These are phyloP conservation scores for Brachyptera risi DNA, from an alignment of 2,888 invertebrate genomes.

Conservation along the genomic window DNA sequence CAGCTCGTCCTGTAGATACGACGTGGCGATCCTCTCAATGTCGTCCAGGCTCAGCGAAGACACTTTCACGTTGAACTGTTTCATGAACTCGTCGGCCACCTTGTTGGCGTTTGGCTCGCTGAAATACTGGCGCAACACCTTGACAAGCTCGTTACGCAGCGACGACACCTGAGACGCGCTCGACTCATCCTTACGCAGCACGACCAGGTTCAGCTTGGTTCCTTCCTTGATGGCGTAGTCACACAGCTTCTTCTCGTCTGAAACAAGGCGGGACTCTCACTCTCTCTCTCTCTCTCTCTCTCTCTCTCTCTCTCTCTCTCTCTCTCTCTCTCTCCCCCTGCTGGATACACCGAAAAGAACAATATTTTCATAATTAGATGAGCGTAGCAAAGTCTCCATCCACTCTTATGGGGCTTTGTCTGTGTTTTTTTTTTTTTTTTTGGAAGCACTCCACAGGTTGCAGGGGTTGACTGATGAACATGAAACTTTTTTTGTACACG, in stretches of 20 bases:
- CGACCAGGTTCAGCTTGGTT: neutral
- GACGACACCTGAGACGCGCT: neutral
- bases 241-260: constrained; percentile 5
- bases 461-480: too few relatives aligned
- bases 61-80: constrained; percentile 24
- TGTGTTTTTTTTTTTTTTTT: too few relatives aligned
- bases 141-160: neutral
- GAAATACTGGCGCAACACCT: constrained; percentile 24
- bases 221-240: constrained; percentile 4
- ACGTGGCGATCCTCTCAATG: constrained; percentile 28
- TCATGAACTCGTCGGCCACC: constrained; percentile 29
- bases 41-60: constrained; percentile 28
- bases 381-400: too few relatives aligned
- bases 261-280: too few relatives aligned
- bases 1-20: constrained; percentile 28
- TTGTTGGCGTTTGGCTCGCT: constrained; percentile 26
- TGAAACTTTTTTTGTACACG: too few relatives aligned
- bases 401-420: too few relatives aligned
- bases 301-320: too few relatives aligned
- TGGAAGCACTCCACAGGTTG: too few relatives aligned
- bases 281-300: too few relatives aligned
- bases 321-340: too few relatives aligned
- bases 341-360: too few relatives aligned
- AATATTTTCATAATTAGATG: too few relatives aligned
- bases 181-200: neutral